Conservation (phyloP, 2,797 vertebrate genomes). For the Botia almorhae region DNA sequence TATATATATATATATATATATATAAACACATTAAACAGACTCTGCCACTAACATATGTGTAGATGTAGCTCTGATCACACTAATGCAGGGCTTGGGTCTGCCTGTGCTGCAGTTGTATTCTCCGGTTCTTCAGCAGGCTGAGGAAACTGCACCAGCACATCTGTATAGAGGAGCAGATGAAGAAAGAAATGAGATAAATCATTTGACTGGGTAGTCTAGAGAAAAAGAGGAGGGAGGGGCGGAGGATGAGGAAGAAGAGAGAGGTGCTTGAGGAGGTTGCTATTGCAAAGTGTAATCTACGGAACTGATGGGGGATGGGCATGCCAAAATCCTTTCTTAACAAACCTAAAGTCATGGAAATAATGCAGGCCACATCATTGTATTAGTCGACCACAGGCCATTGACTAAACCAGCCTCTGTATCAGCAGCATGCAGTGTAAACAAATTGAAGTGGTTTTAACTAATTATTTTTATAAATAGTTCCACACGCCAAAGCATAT, state of each 20-base stretch:
- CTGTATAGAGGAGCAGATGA: conserved; percentile 48
- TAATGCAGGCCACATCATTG: conserved; percentile 41
- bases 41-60: too few relatives aligned
- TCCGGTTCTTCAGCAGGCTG: conserved; percentile 65
- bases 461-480: not conserved
- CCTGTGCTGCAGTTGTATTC: conserved; percentile 34
- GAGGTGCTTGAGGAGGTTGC: conserved; percentile 76
- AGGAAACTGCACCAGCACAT: conserved; percentile 53
- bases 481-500: not conserved
- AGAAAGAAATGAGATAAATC: conserved; percentile 68
- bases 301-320: conserved; percentile 64
- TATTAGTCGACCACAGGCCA: conserved; percentile 20
- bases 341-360: conserved; percentile 55
- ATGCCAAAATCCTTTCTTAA: conserved; percentile 58
- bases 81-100: conserved; percentile 11
- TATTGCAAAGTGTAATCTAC: conserved; percentile 84
- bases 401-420: conserved; percentile 1
- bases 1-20: too few relatives aligned
- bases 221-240: conserved; percentile 46
- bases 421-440: not conserved
- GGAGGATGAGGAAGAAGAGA: conserved; percentile 58
- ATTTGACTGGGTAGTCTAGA: conserved; percentile 70
- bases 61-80: not conserved
- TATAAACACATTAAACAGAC: too few relatives aligned
- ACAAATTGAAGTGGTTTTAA: not conserved